phyloP scores from a whole-genome alignment of 2,888 invertebrate species.

The Drosophila austrosaltans region DNA sequence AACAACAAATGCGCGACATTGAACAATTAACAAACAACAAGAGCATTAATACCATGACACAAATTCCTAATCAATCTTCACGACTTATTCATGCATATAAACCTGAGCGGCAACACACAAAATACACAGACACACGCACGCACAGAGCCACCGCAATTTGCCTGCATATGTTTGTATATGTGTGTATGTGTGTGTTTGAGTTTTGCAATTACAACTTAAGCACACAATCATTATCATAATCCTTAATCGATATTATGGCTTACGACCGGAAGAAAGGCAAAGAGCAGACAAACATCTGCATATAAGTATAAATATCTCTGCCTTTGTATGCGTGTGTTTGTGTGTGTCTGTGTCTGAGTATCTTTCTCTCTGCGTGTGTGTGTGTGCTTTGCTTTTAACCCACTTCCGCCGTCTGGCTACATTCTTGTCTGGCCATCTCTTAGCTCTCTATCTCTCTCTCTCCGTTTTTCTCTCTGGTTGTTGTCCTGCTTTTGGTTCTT shows the following conservation, averaged over 20 bases:
- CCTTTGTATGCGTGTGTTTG: constrained; percentile 26
- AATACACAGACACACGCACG: constrained; percentile 33
- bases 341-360: constrained; percentile 16
- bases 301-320: constrained; percentile 22
- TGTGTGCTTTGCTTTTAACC: constrained; percentile 60
- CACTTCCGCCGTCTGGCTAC: constrained; percentile 58
- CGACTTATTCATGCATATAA: constrained; percentile 71
- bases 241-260: constrained; percentile 82
- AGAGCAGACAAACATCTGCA: constrained; percentile 49
- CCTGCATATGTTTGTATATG: constrained; percentile 21
- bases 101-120: constrained; percentile 65
- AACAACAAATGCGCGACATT: constrained; percentile 57
- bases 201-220: constrained; percentile 82
- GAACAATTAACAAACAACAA: constrained; percentile 62
- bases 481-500: constrained; percentile 51
- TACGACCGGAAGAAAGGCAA: constrained; percentile 56
- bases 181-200: constrained; percentile 54
- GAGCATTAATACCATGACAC: constrained; percentile 67
- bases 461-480: constrained; percentile 41
- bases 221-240: constrained; percentile 83
- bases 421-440: constrained; percentile 29
- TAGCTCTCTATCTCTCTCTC: constrained; percentile 2
- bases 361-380: constrained; percentile 22
- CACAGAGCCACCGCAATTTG: constrained; percentile 22
- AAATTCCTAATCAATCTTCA: constrained; percentile 75